Evolutionary conservation across 2,797 vertebrate species (phyloP).

Genomic region (Propithecus deckenii): DNA sequence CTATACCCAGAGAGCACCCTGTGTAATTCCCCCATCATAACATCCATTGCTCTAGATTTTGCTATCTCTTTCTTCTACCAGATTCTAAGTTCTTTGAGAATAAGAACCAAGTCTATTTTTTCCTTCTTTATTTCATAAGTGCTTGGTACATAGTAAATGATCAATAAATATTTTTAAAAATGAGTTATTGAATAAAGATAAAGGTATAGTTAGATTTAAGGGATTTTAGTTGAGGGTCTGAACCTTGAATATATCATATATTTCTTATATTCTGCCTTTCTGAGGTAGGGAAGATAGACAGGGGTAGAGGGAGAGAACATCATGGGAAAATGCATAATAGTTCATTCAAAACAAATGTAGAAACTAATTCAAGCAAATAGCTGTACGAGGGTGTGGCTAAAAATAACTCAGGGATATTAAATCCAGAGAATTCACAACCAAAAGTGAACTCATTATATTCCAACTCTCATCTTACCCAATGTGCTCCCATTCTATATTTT

Average conservation of each 20-base stretch:
- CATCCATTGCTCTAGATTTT: not conserved
- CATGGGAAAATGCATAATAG: not conserved
- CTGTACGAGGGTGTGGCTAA: not conserved
- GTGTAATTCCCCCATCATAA: not conserved
- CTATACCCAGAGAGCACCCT: not conserved
- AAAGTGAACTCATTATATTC: not conserved
- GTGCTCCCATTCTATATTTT: not conserved
- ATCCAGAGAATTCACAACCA: not conserved
- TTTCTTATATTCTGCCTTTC: not conserved
- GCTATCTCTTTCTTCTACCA: not conserved
- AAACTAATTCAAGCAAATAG: not conserved
- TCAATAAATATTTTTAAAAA: not conserved
- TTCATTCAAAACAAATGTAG: not conserved
- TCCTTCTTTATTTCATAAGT: not conserved
- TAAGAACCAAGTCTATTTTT: not conserved
- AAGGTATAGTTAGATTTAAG: not conserved
- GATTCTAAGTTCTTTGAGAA: not conserved
- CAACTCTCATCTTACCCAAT: not conserved
- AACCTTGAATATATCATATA: not conserved
- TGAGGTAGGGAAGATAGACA: not conserved
- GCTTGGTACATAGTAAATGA: not conserved
- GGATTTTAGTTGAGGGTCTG: not conserved
- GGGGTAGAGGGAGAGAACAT: not conserved
- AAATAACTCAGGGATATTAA: not conserved
- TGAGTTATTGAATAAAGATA: not conserved